Evolutionary conservation across 2,797 vertebrate species (phyloP), one percentile per base, ranked within the genome.

Genomic region (Microchirus variegatus): DNA sequence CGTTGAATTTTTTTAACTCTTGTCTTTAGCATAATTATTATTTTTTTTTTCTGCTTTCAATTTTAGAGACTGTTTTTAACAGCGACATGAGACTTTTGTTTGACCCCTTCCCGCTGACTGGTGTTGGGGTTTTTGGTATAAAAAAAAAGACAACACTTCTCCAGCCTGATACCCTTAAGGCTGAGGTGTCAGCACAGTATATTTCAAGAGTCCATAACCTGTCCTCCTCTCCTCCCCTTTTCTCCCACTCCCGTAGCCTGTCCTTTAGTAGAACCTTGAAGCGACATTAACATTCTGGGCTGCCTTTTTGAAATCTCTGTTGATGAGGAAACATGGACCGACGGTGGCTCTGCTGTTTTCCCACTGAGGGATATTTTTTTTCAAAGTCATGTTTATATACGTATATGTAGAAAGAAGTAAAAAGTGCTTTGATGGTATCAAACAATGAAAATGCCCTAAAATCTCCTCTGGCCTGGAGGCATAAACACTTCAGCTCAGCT

Each of bases 341-440:
- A 81, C 74, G 77, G 82, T 87, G 81, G 87, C 86, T 88, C 73
- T 44, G 78, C 85, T 74, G 78, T 84, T 87, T 75, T 85, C 82
- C 80, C 80, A 77, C 87, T 81, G 81, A 90, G 84, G 88, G 84
- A 88, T 89, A 89, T 93, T 91, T 92, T 93, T 91, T 92, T 90
- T 92, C 88, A 89, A 92, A 86, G 89, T 91, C 89, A 81, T 91
- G 90, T 93, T 95, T 94, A 91, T 90, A 90, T 90, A 76, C 77
- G n/a, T 70, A 77, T 82, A 89, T 89, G 91, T 93, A 90, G 87
- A 80, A 73, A 89, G 86, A 70, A 87, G 80, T 77, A 80, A 74
- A 74, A 86, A 91, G 81, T 62, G 46, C 85, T 90, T 90, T 90
- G 89, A 80, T 60, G 84, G 65, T 84, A 88, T 84, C 78, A 75